phyloP scores from a whole-genome alignment of 2,888 invertebrate genomes.

The Zeuzera pyrina region DNA sequence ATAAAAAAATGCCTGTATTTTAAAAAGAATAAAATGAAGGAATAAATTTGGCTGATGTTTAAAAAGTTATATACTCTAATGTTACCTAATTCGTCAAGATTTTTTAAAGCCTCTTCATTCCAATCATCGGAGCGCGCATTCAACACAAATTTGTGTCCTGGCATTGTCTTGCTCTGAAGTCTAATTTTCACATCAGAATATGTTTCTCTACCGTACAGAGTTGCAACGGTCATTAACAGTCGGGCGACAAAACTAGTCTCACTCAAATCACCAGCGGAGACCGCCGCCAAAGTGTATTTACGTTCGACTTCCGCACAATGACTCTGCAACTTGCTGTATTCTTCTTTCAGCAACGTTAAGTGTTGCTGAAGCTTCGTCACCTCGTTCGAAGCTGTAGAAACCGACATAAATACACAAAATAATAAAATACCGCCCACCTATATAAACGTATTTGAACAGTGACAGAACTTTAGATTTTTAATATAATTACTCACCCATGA shows the following conservation, averaged over 20 bases:
- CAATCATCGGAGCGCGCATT: conserved; percentile 91
- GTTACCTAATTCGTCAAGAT: conserved; percentile 79
- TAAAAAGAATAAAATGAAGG: too few species aligned
- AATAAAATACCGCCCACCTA: conserved; percentile 51
- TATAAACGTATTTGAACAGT: conserved; percentile 21
- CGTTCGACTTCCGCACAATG: conserved; percentile 86
- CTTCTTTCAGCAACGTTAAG: conserved; percentile 86
- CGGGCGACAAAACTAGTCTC: conserved; percentile 89
- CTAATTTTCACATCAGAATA: conserved; percentile 89
- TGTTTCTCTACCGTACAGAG: conserved; percentile 84
- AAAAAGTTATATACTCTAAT: conserved; percentile 4
- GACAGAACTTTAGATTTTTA: conserved; percentile 21
- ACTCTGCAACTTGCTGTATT: conserved; percentile 91
- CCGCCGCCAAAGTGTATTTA: conserved; percentile 86
- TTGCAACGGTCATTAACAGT: conserved; percentile 84
- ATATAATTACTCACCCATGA: conserved; percentile 54
- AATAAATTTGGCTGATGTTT: neutral
- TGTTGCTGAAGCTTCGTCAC: conserved; percentile 86
- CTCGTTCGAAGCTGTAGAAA: conserved; percentile 70
- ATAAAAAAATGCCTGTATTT: too few species aligned
- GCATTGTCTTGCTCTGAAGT: conserved; percentile 79
- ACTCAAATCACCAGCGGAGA: conserved; percentile 75
- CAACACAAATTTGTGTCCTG: conserved; percentile 92
- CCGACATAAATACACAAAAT: conserved; percentile 32
- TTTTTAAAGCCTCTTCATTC: conserved; percentile 81